Base-by-base conservation (phyloP, 2,797 vertebrate genomes). In the Carcharodon carcharias region DNA sequence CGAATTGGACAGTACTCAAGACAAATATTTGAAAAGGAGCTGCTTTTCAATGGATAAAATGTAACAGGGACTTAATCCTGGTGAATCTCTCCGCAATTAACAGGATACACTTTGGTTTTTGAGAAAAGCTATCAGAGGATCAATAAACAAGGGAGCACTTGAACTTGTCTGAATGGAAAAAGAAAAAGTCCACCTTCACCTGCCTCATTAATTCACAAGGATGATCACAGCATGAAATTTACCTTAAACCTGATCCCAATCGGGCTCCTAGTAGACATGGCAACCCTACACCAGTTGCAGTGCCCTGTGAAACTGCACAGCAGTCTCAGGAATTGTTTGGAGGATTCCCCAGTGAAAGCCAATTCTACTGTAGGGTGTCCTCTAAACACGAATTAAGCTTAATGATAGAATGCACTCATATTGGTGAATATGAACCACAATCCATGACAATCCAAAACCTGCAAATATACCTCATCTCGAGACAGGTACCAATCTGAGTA, bases 1-100 rank as follows among this genome's bases (percentile, higher is more conserved):
- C 97, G 97, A 97, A 96, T 97, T 97, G 97, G 91, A 97, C 96
- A 96, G 95, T 96, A 96, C 96, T 97, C 96, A 96, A 97, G 96
- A 97, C 96, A 98, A 98, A 97, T 97, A 98, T 97, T 98, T 97
- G 97, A 96, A 96, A 96, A 31, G 28, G 77, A 77, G 50, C 50
- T 56, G 69, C n/a, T 45, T 77, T 71, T 95, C 45, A 69, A 73
- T 77, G 69, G 69, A 95, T 95, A 95, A 35, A 71, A 56, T 95
- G 94, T 77, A 95, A 95, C 94, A 95, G 69, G 69, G 61, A 54
- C 69, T 45, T 95, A 71, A 95, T 95, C 94, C 69, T 54, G 69
- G 94, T 5, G 50, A 95, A 73, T 95, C 69, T 95, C 94, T 77
- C 89, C 1, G 28, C 56, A 77, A 95, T 95, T 95, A 95, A 56